A percentile compares a stretch with the other conserved stretches of the same genome.
phyloP scores from a whole-genome alignment of 2,797 vertebrate genomes.

The Esox masquinongy region DNA sequence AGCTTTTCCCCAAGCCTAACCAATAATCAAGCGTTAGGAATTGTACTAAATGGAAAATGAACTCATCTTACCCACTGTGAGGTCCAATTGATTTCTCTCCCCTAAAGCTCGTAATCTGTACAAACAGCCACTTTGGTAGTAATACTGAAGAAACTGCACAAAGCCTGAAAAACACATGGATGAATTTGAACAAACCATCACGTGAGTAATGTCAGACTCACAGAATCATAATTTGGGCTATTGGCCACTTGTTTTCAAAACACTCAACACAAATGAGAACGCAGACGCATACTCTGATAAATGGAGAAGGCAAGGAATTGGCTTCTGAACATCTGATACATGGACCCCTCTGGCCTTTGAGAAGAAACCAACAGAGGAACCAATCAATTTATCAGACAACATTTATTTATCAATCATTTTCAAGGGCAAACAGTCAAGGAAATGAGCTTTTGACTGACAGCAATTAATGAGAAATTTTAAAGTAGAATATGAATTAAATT shows the following conservation, averaged over 20 bases:
- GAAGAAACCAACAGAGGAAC: constrained; percentile 26
- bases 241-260: background rate
- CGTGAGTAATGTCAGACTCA: background rate
- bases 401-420: background rate
- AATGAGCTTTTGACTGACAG: background rate
- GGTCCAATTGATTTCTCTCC: constrained; percentile 94
- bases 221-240: background rate
- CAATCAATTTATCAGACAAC: background rate
- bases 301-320: constrained; percentile 97
- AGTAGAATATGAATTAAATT: constrained; percentile 14
- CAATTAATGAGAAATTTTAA: background rate
- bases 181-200: constrained; percentile 2
- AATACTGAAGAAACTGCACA: constrained; percentile 98
- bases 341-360: constrained; percentile 90
- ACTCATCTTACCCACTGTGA: constrained; percentile 90
- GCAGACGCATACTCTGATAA: constrained; percentile 89
- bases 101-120: constrained; percentile 93
- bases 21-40: constrained; percentile 9
- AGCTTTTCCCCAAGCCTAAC: constrained; percentile 39
- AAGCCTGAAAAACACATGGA: constrained; percentile 78
- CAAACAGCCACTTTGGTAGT: constrained; percentile 97
- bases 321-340: constrained; percentile 96
- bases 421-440: too few relatives aligned
- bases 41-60: constrained; percentile 43
- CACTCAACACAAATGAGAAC: background rate